phyloP scores from a whole-genome alignment of 2,888 invertebrate genomes.

The Sepioteuthis lessoniana region DNA sequence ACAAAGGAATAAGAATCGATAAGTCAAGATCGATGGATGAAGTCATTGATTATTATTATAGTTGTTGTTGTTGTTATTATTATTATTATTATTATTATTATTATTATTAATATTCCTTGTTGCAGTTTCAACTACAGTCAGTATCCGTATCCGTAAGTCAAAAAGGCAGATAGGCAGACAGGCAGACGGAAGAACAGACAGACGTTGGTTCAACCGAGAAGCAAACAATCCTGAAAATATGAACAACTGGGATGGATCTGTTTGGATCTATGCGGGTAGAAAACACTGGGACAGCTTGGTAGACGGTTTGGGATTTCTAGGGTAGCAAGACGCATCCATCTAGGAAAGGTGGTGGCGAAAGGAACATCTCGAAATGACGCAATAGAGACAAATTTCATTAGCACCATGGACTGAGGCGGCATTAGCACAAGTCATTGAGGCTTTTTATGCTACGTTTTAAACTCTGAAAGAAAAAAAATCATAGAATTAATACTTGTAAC shows the following conservation, averaged over 20 bases:
- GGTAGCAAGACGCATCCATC: background rate
- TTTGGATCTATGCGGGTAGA: background rate
- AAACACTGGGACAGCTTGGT: background rate
- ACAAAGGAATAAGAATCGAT: background rate
- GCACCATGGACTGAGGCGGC: constrained; percentile 13
- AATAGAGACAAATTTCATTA: background rate
- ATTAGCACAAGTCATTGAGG: background rate
- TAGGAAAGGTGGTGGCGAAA: background rate
- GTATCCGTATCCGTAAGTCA: background rate
- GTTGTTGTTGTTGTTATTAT: too few species aligned
- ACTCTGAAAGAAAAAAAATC: background rate
- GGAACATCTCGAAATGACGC: background rate
- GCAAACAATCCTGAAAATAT: background rate
- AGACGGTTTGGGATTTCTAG: background rate
- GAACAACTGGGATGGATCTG: background rate
- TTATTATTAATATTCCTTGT: too few species aligned
- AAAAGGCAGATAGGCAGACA: background rate
- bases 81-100: too few species aligned
- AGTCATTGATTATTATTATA: background rate
- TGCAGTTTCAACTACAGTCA: background rate
- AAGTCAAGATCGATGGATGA: background rate
- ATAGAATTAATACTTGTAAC: too few species aligned
- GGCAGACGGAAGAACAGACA: background rate
- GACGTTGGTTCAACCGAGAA: background rate
- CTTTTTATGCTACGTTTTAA: background rate